Percentiles rank a stretch among this genome's conserved stretches.
phyloP scores from a whole-genome alignment of 2,888 invertebrate species.

The Acronicta leporina region DNA sequence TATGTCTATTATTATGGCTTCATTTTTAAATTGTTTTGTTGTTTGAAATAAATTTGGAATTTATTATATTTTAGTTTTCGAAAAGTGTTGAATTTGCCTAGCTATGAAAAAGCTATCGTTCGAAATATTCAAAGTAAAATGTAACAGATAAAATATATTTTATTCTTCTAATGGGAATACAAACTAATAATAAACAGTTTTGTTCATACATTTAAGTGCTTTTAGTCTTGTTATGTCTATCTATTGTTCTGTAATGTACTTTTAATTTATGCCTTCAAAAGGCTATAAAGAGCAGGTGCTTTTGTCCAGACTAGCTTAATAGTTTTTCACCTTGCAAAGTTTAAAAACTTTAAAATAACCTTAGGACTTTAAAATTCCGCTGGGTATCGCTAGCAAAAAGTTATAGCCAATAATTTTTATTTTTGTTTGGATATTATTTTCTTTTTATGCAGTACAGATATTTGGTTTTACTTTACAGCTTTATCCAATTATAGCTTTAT shows the following conservation, averaged over 20 bases:
- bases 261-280: constrained; percentile 36
- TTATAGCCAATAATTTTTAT: constrained; percentile 26
- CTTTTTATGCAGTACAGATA: constrained; percentile 3
- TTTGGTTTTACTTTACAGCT: background rate
- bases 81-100: background rate
- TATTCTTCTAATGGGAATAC: background rate
- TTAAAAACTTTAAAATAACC: constrained; percentile 40
- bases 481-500: background rate
- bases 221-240: constrained; percentile 26
- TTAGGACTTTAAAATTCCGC: constrained; percentile 29
- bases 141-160: no score
- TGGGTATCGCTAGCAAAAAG: constrained; percentile 16
- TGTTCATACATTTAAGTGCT: constrained; percentile 26
- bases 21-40: constrained; percentile 45
- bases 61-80: constrained; percentile 10
- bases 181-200: constrained; percentile 4
- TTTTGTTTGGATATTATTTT: constrained; percentile 27
- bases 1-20: constrained; percentile 45
- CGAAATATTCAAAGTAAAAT: no score
- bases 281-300: constrained; percentile 36
- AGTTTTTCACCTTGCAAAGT: constrained; percentile 50
- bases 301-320: constrained; percentile 41
- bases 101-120: background rate
- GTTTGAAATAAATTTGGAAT: constrained; percentile 17
- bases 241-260: constrained; percentile 19